Percentiles rank a stretch among this genome's conserved stretches.
phyloP scores from a whole-genome alignment of 2,113 vertebrate genomes.

The Zosterops lateralis region DNA sequence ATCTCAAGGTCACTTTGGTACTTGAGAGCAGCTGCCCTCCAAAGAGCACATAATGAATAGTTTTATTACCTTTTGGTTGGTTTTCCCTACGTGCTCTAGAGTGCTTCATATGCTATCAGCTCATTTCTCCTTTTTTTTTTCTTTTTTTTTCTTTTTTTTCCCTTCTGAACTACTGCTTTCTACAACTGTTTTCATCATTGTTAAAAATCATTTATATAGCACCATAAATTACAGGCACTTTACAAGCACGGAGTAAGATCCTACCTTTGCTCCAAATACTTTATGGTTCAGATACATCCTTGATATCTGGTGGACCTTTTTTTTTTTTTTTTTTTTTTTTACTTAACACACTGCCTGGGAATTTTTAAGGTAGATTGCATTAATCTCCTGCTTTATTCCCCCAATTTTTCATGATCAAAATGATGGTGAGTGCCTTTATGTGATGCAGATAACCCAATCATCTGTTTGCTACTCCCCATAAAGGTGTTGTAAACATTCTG shows the following conservation, averaged over 20 bases:
- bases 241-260: background rate
- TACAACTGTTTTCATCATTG: background rate
- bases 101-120: background rate
- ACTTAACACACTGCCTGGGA: background rate
- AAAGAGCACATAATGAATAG: slow-evolving; percentile 8
- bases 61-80: background rate
- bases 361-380: background rate
- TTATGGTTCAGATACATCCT: background rate
- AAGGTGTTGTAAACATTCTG: background rate
- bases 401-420: background rate
- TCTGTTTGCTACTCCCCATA: background rate
- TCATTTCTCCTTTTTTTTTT: background rate
- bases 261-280: background rate
- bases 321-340: slow-evolving; percentile 1
- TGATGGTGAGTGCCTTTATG: background rate
- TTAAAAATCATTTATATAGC: slow-evolving; percentile 22
- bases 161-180: background rate
- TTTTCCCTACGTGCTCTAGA: background rate
- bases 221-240: background rate
- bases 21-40: background rate
- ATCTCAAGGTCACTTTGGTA: background rate
- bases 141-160: background rate
- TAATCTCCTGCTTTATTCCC: background rate
- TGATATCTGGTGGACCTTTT: background rate
- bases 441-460: background rate